These are phyloP conservation scores for Saccostrea glomerata DNA, from an alignment of 1,140 invertebrate genomes.

Conservation along the genomic window DNA sequence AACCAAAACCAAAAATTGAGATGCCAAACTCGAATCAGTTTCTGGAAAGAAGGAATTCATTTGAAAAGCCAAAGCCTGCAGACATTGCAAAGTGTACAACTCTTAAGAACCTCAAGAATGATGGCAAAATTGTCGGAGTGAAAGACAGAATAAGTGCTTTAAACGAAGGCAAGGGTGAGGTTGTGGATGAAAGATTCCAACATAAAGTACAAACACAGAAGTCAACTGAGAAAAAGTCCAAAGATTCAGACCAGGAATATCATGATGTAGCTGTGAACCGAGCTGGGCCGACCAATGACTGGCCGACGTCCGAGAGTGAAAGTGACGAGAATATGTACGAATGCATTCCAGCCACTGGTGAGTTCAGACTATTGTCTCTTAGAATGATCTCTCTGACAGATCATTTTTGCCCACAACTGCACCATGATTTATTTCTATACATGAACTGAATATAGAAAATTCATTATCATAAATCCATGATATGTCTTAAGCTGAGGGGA, in stretches of 20 bases:
- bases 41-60: conserved; percentile 13
- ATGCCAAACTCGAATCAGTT: conserved; percentile 5
- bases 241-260: conserved; percentile 2
- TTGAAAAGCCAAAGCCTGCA: conserved; percentile 15
- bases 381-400: background rate
- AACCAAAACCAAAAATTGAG: conserved; percentile 15
- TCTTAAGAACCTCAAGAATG: background rate
- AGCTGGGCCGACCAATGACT: background rate
- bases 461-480: conserved; percentile 5
- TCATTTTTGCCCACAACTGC: background rate
- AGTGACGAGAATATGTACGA: conserved; percentile 12
- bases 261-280: background rate
- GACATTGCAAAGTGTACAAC: background rate
- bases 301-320: background rate
- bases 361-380: background rate
- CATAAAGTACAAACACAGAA: background rate
- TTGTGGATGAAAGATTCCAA: conserved; percentile 4
- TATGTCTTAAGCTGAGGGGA: background rate
- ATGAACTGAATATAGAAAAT: background rate
- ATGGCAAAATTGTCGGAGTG: background rate
- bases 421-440: background rate
- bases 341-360: conserved; percentile 19
- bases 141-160: conserved; percentile 20
- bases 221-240: background rate
- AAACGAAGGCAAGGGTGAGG: conserved; percentile 8